Evolutionary conservation across 2,113 vertebrate species (phyloP), one percentile per base, ranked within the genome.

Genomic region (Podarcis cretensis): DNA sequence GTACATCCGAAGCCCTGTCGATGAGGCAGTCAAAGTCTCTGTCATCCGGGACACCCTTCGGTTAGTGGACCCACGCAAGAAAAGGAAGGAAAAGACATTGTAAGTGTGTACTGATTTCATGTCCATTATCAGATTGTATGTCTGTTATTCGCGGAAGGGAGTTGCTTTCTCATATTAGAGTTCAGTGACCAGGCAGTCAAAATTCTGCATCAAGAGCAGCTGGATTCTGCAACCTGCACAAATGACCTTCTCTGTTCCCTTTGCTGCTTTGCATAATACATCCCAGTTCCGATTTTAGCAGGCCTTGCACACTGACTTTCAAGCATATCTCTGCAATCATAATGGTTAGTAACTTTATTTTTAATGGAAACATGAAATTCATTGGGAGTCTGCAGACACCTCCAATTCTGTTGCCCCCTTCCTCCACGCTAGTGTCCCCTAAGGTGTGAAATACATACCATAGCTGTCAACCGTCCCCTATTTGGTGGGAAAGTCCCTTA

Each of bases 1-100:
- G 87, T 98, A 98, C 0, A 97, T 99, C 30, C 98, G 98, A 57
- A 99, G 99, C 95, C 97, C 98, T 0, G 99, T 99, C 1, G 99
- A 99, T 80, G 98, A 99, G 89, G 98, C 99, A 80, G 98, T 99
- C 48, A 99, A 99, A 94, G 98, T 99, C 79, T 97, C 98, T 0
- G 98, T 99, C 87, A 99, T 99, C 95, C 97, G 99, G 90, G 99
- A 99, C 94, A 99, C 99, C 0, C 97, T 99, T 80, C 97, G 98
- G 23, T 97, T 99, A 25, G 96, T 99, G 97, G 98, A 99, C 84
- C 99, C 98, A 1, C 93, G 96, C 66, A 97, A 96, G 87, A 97
- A 94, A 85, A 99, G 97, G 91, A 95, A 75, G 27, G 95, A 91
- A 84, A 94, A 96, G 35, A 79, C 0, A 5, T 93, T 87, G 96